A percentile compares a stretch with the other conserved stretches of the same genome.
Conservation (phyloP, 2,888 invertebrate genomes). For the Chymomyza amoena region DNA sequence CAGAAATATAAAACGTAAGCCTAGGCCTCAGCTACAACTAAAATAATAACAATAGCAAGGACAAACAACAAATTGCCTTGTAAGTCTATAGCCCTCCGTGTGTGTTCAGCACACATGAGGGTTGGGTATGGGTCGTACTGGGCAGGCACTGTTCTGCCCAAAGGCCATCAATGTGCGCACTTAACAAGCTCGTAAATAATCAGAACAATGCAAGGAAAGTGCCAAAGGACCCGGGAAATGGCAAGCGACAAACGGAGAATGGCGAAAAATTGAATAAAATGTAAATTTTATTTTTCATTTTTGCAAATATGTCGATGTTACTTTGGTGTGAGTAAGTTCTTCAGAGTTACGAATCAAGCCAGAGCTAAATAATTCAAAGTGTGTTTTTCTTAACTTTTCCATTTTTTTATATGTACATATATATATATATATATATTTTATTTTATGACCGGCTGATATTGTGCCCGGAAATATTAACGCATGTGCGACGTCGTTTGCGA, state of each 20-base stretch:
- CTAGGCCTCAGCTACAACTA: no score
- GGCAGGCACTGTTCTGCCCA: slow-evolving; percentile 4
- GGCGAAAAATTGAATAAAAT: slow-evolving; percentile 75
- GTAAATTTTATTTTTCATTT: slow-evolving; percentile 69
- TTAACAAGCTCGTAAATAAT: slow-evolving; percentile 73
- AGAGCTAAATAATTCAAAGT: no score
- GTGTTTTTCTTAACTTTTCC: neutral
- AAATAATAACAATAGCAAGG: no score
- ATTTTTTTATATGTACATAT: slow-evolving; percentile 3
- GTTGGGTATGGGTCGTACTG: no score
- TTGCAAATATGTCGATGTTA: slow-evolving; percentile 13
- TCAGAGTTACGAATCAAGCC: no score
- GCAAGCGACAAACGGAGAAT: slow-evolving; percentile 21
- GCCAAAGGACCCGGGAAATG: neutral
- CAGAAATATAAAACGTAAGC: no score
- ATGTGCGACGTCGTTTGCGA: slow-evolving; percentile 49
- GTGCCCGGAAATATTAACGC: slow-evolving; percentile 71
- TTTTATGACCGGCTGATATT: slow-evolving; percentile 52
- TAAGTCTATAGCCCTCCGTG: no score
- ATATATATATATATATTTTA: slow-evolving; percentile 26
- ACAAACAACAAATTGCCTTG: no score
- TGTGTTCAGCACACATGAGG: no score
- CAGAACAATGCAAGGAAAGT: slow-evolving; percentile 60
- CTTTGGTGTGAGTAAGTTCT: slow-evolving; percentile 4
- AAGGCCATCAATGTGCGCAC: slow-evolving; percentile 62